These are phyloP conservation scores for Apis mellifera DNA, from an alignment of 1,140 invertebrate genomes.

Conservation along the genomic window Amel_HAv3.1 CM009937.2:8987001-8987500, in stretches of 20 bases:
- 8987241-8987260: constrained; percentile 7
- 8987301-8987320: constrained; percentile 51
- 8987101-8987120: constrained; percentile 7
- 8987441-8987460: too few species aligned
- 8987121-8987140: constrained; percentile 7
- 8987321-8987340: constrained; percentile 18
- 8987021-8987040: too few species aligned
- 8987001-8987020: too few species aligned
- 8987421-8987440: too few species aligned
- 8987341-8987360: constrained; percentile 7
- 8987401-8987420: too few species aligned
- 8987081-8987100: too few species aligned
- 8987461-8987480: too few species aligned
- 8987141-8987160: background rate
- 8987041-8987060: too few species aligned
- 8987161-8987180: constrained; percentile 11
- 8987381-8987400: too few species aligned
- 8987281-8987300: constrained; percentile 1
- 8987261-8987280: constrained; percentile 4
- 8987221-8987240: background rate
- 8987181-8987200: background rate
- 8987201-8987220: background rate
- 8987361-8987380: background rate
- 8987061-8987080: too few species aligned
- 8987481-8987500: too few species aligned